Conservation (phyloP, 2,797 vertebrate genomes). For the Enteromius unitaeniatus region DNA sequence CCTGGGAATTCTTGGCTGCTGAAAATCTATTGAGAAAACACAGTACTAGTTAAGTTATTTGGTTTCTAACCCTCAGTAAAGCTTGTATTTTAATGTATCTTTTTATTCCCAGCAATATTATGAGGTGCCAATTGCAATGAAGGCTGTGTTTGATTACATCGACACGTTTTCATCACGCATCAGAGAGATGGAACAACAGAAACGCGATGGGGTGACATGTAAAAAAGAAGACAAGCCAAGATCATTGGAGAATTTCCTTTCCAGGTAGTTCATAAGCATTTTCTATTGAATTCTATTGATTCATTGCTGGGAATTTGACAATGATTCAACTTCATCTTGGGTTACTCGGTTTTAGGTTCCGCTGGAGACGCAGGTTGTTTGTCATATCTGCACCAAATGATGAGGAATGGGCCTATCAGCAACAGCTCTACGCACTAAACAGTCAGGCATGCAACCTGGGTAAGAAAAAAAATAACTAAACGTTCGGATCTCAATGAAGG, state of each 20-base stretch:
- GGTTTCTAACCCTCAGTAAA: neutral
- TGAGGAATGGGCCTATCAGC: constrained; percentile 98
- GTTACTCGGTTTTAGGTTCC: constrained; percentile 83
- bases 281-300: neutral
- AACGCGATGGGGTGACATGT: constrained; percentile 91
- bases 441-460: constrained; percentile 99
- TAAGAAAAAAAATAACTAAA: constrained; percentile 72
- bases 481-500: neutral
- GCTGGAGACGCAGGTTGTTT: constrained; percentile 95
- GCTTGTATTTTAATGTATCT: neutral
- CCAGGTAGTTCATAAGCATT: constrained; percentile 79
- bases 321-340: constrained; percentile 1
- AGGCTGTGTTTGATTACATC: constrained; percentile 92
- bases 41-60: neutral
- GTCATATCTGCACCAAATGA: constrained; percentile 95
- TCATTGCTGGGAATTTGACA: neutral
- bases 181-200: constrained; percentile 98
- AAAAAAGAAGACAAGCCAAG: constrained; percentile 96
- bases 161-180: constrained; percentile 96
- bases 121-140: constrained; percentile 97
- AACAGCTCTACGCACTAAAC: constrained; percentile 91
- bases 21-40: constrained; percentile 3
- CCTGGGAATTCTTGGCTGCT: constrained; percentile 7
- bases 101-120: constrained; percentile 88
- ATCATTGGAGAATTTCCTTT: constrained; percentile 95